Evolutionary conservation across 2,113 vertebrate species (phyloP).

Genomic region (Triplophysa tibetana): DNA sequence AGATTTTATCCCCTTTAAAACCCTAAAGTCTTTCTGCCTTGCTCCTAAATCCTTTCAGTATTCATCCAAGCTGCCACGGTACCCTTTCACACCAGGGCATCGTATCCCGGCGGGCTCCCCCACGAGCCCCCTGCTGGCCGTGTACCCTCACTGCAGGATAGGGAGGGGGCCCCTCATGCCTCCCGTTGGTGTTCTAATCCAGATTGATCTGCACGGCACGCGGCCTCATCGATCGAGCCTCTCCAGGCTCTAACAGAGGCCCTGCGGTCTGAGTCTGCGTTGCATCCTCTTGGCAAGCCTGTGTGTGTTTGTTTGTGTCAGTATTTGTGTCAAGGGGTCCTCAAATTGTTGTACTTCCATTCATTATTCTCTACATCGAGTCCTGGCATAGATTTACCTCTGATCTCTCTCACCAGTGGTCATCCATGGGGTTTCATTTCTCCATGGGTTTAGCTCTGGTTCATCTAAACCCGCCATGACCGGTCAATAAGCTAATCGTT

Average conservation of each 20-base stretch:
- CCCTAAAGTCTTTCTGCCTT: constrained; percentile 7
- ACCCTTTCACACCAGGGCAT: not conserved
- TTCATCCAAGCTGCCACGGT: constrained; percentile 14
- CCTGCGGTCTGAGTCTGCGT: constrained; percentile 21
- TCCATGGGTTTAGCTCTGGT: constrained; percentile 46
- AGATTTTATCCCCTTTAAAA: constrained; percentile 25
- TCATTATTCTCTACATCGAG: constrained; percentile 9
- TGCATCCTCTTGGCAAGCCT: constrained; percentile 28
- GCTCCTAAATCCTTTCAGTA: constrained; percentile 19
- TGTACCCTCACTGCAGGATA: constrained; percentile 16
- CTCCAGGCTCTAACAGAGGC: constrained; percentile 30
- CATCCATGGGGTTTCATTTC: constrained; percentile 3
- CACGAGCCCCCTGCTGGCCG: constrained; percentile 48
- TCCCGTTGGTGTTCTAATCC: constrained; percentile 50
- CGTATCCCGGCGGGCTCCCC: not conserved
- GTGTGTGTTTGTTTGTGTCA: constrained; percentile 10
- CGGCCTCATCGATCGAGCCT: constrained; percentile 49
- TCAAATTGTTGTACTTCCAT: not conserved
- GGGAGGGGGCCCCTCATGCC: not conserved
- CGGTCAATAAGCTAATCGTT: constrained; percentile 60
- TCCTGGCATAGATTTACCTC: constrained; percentile 4
- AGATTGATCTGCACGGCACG: constrained; percentile 52
- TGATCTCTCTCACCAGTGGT: constrained; percentile 22
- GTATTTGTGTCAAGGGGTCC: constrained; percentile 40
- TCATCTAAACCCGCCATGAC: constrained; percentile 61